Percentiles rank a stretch among this genome's conserved stretches.
These are phyloP conservation scores for Acromyrmex echinatior DNA, from an alignment of 1,140 invertebrate species.

Conservation along the genomic window DNA sequence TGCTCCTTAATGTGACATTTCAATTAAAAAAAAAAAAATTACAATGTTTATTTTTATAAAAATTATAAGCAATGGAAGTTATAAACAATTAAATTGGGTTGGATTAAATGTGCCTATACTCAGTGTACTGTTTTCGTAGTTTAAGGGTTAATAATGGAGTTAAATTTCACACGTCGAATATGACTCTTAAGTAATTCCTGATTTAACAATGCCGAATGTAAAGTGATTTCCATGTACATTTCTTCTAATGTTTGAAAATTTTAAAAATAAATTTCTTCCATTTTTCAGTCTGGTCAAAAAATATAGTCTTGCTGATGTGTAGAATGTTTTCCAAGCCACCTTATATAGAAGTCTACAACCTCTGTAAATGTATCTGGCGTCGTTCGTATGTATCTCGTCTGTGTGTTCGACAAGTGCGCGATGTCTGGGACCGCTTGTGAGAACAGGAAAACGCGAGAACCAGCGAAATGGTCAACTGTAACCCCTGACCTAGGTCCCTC, in stretches of 20 bases:
- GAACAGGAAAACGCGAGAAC: conserved; percentile 55
- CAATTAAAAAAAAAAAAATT: too few relatives aligned
- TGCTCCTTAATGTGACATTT: too few relatives aligned
- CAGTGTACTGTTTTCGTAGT: too few relatives aligned
- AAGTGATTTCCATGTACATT: neutral
- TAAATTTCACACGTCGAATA: neutral
- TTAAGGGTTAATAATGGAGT: neutral
- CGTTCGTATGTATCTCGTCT: neutral
- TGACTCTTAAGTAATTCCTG: neutral
- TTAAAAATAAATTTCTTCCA: neutral
- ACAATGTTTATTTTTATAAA: too few relatives aligned
- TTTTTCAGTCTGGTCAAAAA: neutral
- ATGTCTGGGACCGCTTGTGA: conserved; percentile 25
- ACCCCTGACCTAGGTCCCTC: conserved; percentile 17
- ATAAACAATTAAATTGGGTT: too few relatives aligned
- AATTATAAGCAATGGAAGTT: too few relatives aligned
- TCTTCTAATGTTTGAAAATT: neutral
- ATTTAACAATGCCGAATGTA: neutral
- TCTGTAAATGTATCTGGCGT: neutral
- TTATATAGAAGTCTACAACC: conserved; percentile 18
- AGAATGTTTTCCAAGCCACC: conserved; percentile 3
- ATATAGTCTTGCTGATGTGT: neutral
- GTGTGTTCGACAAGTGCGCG: conserved; percentile 34
- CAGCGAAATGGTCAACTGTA: conserved; percentile 71
- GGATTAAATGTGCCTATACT: too few relatives aligned